Evolutionary conservation across 2,888 invertebrate genomes (phyloP).

Genomic region (Bombyx huttoni): DNA sequence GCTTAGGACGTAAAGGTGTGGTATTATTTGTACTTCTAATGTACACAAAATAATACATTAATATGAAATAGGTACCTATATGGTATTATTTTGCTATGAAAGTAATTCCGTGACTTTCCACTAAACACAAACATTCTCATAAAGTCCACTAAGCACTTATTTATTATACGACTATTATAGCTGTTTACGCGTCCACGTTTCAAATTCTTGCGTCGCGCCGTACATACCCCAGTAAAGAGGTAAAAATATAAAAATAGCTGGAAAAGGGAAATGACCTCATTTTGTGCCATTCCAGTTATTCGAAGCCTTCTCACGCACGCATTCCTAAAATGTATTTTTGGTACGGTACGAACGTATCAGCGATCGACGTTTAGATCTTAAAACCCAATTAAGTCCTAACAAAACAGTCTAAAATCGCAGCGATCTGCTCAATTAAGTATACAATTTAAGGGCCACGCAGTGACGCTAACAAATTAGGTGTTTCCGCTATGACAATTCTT

Average conservation of each 20-base stretch:
- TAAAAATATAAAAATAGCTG: constrained; percentile 46
- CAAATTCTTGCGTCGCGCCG: constrained; percentile 5
- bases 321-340: constrained; percentile 61
- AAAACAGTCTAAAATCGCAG: constrained; percentile 35
- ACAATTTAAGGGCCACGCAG: constrained; percentile 22
- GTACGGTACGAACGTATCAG: constrained; percentile 44
- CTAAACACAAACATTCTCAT: constrained; percentile 2
- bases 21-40: no score
- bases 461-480: constrained; percentile 31
- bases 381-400: constrained; percentile 47
- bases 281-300: constrained; percentile 40
- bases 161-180: constrained; percentile 3
- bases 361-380: constrained; percentile 48
- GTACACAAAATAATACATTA: no score
- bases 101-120: background rate
- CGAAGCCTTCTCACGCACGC: constrained; percentile 54
- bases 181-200: constrained; percentile 9
- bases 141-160: constrained; percentile 1
- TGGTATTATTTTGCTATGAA: background rate
- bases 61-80: no score
- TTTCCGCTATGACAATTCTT: constrained; percentile 27
- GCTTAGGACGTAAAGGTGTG: no score
- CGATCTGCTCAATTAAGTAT: constrained; percentile 47
- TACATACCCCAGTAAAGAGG: constrained; percentile 29
- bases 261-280: constrained; percentile 63